These are phyloP conservation scores for Tiliqua scincoides DNA, from an alignment of 2,113 vertebrate genomes.

Conservation along the genomic window DNA sequence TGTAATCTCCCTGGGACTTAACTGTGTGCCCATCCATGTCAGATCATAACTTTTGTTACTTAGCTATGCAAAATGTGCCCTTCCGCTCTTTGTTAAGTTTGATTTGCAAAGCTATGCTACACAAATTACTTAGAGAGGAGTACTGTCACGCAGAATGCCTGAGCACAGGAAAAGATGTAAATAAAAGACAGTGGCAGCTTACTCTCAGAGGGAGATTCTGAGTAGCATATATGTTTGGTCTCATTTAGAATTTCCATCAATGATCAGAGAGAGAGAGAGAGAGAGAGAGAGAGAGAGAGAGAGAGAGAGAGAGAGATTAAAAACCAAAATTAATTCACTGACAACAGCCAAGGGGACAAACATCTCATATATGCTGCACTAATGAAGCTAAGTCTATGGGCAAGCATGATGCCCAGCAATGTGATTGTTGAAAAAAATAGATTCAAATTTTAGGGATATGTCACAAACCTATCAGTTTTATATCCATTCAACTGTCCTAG, in stretches of 20 bases:
- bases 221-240: constrained; percentile 23
- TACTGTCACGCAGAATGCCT: background rate
- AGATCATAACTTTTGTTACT: background rate
- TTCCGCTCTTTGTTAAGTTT: background rate
- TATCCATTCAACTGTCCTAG: background rate
- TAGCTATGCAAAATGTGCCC: background rate
- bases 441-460: background rate
- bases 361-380: background rate
- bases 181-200: constrained; percentile 20
- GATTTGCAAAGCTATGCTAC: background rate
- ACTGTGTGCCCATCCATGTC: background rate
- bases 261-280: background rate
- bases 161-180: constrained; percentile 16
- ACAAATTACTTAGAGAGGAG: background rate
- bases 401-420: background rate
- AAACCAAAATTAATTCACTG: background rate
- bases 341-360: background rate
- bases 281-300: no score
- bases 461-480: background rate
- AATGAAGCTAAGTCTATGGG: background rate
- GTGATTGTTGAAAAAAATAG: background rate
- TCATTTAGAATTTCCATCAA: constrained; percentile 13
- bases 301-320: background rate
- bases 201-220: constrained; percentile 3
- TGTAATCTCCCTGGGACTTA: background rate